Conservation (phyloP, 2,113 vertebrate genomes). For the Tylochromis polylepis region DNA sequence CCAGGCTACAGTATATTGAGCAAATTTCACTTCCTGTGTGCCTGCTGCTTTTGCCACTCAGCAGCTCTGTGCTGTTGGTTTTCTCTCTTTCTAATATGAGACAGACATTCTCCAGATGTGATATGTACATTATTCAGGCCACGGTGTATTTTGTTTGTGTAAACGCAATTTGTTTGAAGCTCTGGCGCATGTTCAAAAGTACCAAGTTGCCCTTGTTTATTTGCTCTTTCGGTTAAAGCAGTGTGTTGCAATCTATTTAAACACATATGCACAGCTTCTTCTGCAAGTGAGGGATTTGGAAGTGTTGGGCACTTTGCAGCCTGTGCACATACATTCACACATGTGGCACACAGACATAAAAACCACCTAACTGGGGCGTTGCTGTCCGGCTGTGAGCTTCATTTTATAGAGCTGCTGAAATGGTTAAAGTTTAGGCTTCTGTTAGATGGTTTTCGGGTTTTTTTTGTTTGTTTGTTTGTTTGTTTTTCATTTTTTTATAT, state of each 20-base stretch:
- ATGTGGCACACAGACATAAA: conserved; percentile 59
- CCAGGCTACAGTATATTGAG: conserved; percentile 57
- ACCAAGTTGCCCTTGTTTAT: conserved; percentile 32
- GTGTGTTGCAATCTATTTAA: conserved; percentile 13
- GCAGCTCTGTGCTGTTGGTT: conserved; percentile 29
- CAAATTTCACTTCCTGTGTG: conserved; percentile 54
- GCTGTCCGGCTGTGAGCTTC: conserved; percentile 12
- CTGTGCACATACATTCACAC: conserved; percentile 14
- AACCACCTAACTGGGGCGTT: conserved; percentile 24
- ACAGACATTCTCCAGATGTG: conserved; percentile 41
- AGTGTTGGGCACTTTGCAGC: conserved; percentile 29
- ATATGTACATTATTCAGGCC: conserved; percentile 42
- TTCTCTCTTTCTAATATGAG: conserved; percentile 18
- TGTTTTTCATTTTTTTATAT: not conserved
- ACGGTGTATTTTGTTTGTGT: conserved; percentile 25
- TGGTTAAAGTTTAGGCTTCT: conserved; percentile 34
- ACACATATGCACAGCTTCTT: conserved; percentile 14
- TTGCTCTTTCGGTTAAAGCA: conserved; percentile 27
- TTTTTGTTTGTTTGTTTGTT: too few species aligned
- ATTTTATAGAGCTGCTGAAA: conserved; percentile 49
- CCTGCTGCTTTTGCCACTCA: conserved; percentile 22
- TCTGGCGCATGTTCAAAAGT: conserved; percentile 24
- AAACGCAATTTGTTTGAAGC: conserved; percentile 26
- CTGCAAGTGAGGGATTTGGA: not conserved
- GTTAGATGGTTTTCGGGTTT: not conserved